Base-by-base conservation (phyloP, 1,140 invertebrate species). In the Euura lappo region DNA sequence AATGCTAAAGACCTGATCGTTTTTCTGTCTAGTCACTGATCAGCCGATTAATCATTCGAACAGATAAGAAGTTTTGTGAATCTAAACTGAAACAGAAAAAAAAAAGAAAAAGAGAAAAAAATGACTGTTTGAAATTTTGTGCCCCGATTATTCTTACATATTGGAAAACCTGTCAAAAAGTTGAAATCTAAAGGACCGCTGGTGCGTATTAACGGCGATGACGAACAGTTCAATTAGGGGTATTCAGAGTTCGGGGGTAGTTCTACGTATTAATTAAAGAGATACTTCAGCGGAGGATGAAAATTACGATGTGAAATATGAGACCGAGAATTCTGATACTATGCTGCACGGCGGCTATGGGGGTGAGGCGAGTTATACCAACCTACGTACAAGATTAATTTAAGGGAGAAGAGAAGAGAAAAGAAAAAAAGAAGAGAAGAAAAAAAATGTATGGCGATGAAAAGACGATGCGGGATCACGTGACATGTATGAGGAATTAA, bases 271-370 rank as follows among this genome's bases (percentile, higher is more conserved):
- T 60, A 60, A 60, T 60, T 60, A 60, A 60, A n/a, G 51, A 60
- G 51, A n/a, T n/a, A 60, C 51, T n/a, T 60, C 28, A 60, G 8
- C 13, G 2, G 51, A 60, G 51, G 51, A 60, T 60, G 51, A 60
- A 60, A 60, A 60, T 60, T 60, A 60, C 51, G 51, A 60, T 8
- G 51, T 60, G 51, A 60, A 60, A 60, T 60, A 60, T 60, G 51
- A 60, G 51, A n/a, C 13, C 51, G 51, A 60, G 51, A 60, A 8
- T 8, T 60, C 13, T 8, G 51, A 60, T n/a, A 60, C 51, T 60
- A 28, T 28, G 28, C 28, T 28, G 28, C 28, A 28, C 28, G 28
- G 28, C 28, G 28, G 28, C 1, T 28, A 28, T 28, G 28, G 28
- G 28, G 28, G 28, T 28, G 28, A 28, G 28, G 28, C 28, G 28